Evolutionary conservation across 2,888 invertebrate genomes (phyloP).

Genomic region (Molorchus minor): DNA sequence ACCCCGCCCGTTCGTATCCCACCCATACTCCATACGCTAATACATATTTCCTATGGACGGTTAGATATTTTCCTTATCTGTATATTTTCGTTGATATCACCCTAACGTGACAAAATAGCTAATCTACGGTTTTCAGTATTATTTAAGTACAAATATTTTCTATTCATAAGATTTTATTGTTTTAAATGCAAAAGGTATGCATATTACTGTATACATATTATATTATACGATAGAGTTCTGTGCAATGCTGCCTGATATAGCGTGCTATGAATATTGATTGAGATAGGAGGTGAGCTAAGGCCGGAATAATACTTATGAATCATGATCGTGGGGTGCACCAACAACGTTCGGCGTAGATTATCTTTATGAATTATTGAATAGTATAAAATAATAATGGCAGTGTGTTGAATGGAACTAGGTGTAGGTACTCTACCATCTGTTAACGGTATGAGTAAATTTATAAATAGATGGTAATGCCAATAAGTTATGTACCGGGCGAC

Average conservation of each 20-base stretch:
- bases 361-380: constrained; percentile 10
- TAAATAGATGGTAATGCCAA: neutral
- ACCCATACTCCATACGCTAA: too few species aligned
- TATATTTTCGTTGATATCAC: too few species aligned
- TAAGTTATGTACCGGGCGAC: neutral
- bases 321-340: constrained; percentile 24
- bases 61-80: too few species aligned
- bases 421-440: neutral
- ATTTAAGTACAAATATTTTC: too few species aligned
- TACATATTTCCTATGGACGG: too few species aligned
- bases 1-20: too few species aligned
- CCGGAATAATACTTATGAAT: constrained; percentile 25
- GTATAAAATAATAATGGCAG: neutral
- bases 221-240: constrained; percentile 22
- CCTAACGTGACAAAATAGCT: too few species aligned
- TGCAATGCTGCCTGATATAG: constrained; percentile 25
- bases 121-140: too few species aligned
- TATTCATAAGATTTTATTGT: too few species aligned
- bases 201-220: constrained; percentile 10
- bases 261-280: constrained; percentile 31
- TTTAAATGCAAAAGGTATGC: constrained; percentile 17
- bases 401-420: neutral
- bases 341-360: constrained; percentile 6
- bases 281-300: constrained; percentile 22
- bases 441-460: neutral